Evolutionary conservation across 2,797 vertebrate species (phyloP), one percentile per base, ranked within the genome.

Genomic region (Myiothlypis coronata): DNA sequence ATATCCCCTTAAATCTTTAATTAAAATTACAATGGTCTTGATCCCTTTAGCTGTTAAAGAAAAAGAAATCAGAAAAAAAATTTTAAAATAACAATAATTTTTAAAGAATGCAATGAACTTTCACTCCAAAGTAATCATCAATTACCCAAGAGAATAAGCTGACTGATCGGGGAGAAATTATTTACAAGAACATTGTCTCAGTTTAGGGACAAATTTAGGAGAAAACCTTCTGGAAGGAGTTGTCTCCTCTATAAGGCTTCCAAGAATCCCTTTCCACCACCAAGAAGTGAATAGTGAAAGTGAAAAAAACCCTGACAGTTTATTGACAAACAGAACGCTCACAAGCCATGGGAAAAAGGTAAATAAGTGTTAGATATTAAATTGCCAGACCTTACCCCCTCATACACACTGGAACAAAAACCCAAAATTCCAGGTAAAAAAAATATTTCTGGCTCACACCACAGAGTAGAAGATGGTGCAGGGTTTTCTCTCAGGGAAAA

Each of bases 341-440:
- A 64, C 41, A 63, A 56, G 69, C 13, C 13, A 56, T 0, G 0
- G 5, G 24, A 14, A 64, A 64, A 41, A 49, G 10, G 7, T 34
- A 39, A 79, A 79, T 27, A 79, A 83, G 34, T 41, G 13, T 7
- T 64, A 24, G 34, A 41, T 64, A 46, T 41, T 30, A 64, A 72
- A 56, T 14, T 34, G 20, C 34, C 21, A 64, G 20, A 41, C 9
- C 17, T 11, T 24, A 30, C 23, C 12, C 4, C 12, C 12, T 2
- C 10, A 22, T 18, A 44, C n/a, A 15, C 14, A 46, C 3, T 0
- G 0, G 28, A 82, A 72, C 20, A 55, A 39, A 72, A 72, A 0
- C 12, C 3, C 3, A 39, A 47, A 53, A 47, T 39, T 4, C 24
- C 20, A 24, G 13, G 16, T 35, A 4, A 8, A 34, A 21, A 47